Percentiles rank a stretch among this genome's conserved stretches.
These are phyloP conservation scores for Drosophila sproati DNA, from an alignment of 1,140 invertebrate genomes.

Conservation along the genomic window DNA sequence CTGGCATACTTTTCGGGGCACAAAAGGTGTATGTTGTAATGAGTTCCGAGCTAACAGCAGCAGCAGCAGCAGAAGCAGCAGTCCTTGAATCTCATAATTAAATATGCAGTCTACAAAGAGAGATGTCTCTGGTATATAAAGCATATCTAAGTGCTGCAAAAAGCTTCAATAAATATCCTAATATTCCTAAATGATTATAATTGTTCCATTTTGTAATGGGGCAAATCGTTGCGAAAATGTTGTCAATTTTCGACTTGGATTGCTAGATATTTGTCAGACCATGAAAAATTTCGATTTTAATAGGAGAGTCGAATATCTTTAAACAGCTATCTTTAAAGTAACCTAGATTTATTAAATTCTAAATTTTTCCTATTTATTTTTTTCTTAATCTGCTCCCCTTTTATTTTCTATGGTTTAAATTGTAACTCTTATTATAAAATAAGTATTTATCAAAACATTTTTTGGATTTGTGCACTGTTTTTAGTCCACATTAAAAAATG, in stretches of 20 bases:
- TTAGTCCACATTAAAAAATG: no score
- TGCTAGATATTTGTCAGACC: neutral
- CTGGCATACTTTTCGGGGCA: slow-evolving; percentile 22
- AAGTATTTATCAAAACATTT: no score
- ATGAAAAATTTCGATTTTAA: neutral
- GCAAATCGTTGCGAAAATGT: neutral
- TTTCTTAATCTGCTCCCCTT: no score
- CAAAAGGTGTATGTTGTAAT: slow-evolving; percentile 22
- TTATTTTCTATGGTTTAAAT: no score
- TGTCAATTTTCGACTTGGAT: neutral
- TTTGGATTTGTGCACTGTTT: no score
- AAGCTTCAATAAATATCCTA: neutral
- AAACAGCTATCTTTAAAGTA: no score
- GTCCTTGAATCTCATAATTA: slow-evolving; percentile 25
- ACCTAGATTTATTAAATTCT: no score
- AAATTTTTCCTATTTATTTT: no score
- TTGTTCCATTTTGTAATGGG: neutral
- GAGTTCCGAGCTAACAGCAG: slow-evolving; percentile 16
- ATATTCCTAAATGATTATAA: neutral
- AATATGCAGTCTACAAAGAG: slow-evolving; percentile 7
- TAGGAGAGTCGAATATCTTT: no score
- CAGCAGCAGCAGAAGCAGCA: neutral
- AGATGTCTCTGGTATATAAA: neutral
- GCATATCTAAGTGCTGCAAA: neutral
- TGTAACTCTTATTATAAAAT: no score